phyloP scores from a whole-genome alignment of 37 sponge, comb jelly and placozoan genomes.

The Beroe ovata region DNA sequence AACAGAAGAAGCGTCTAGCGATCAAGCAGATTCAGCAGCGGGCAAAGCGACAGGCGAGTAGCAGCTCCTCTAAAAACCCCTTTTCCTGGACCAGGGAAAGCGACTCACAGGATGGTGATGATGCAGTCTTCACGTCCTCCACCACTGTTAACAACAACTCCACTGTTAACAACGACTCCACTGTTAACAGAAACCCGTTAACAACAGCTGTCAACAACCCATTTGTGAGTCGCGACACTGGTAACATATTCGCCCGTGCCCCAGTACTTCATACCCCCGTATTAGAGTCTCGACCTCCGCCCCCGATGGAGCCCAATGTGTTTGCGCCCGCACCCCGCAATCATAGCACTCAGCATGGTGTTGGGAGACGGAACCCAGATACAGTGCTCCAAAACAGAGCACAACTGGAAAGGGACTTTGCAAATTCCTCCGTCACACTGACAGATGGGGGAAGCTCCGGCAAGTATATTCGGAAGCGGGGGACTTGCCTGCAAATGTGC shows the following conservation, averaged over 20 bases:
- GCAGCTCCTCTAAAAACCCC: not conserved
- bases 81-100: conserved; percentile 22
- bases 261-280: not conserved
- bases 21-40: conserved; percentile 3
- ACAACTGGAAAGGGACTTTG: not conserved
- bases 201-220: not conserved
- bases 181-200: not conserved
- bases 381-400: not conserved
- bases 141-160: not conserved
- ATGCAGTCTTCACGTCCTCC: not conserved
- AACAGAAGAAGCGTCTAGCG: conserved; percentile 25
- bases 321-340: not conserved
- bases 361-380: not conserved
- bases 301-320: not conserved
- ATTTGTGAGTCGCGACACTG: not conserved
- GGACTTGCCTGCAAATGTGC: conserved; percentile 42
- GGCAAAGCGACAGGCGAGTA: conserved; percentile 7
- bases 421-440: not conserved
- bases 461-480: not conserved
- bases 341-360: not conserved
- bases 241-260: not conserved
- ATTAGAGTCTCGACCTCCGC: not conserved
- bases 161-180: not conserved
- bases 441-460: not conserved
- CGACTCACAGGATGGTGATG: not conserved